Evolutionary conservation across 2,113 vertebrate species (phyloP).

Genomic region (Plestiodon gilberti): DNA sequence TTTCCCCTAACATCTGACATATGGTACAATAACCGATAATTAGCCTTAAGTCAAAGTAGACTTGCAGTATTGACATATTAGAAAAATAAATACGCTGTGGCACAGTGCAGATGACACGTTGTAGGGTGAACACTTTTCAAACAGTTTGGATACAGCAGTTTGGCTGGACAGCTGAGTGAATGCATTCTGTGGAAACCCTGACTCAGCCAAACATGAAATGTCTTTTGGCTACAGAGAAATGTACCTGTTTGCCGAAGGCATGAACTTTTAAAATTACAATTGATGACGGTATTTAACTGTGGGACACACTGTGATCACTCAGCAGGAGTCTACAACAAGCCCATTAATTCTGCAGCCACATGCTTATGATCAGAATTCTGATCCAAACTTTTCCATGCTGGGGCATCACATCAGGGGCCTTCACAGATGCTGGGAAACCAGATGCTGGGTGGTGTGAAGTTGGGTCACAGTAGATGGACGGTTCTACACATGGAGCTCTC

Average conservation of each 20-base stretch:
- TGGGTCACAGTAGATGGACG: background rate
- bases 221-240: conserved; percentile 5
- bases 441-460: background rate
- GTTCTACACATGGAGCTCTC: background rate
- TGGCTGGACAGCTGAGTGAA: background rate
- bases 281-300: background rate
- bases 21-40: conserved; percentile 35
- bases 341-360: background rate
- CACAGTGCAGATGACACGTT: background rate
- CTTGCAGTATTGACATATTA: conserved; percentile 5
- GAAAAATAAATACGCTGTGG: conserved; percentile 21
- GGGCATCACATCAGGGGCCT: background rate
- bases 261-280: conserved; percentile 29
- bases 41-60: conserved; percentile 48
- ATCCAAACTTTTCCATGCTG: background rate
- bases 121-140: conserved; percentile 1
- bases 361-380: background rate
- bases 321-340: background rate
- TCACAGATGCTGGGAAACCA: background rate
- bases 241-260: conserved; percentile 3
- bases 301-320: background rate
- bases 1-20: conserved; percentile 42
- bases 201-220: conserved; percentile 23
- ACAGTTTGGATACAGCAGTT: conserved; percentile 18
- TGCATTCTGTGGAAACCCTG: conserved; percentile 7